A percentile compares a stretch with the other conserved stretches of the same genome.
These are phyloP conservation scores for Synanthedon tipuliformis DNA, from an alignment of 2,888 invertebrate species.

Conservation along the genomic window DNA sequence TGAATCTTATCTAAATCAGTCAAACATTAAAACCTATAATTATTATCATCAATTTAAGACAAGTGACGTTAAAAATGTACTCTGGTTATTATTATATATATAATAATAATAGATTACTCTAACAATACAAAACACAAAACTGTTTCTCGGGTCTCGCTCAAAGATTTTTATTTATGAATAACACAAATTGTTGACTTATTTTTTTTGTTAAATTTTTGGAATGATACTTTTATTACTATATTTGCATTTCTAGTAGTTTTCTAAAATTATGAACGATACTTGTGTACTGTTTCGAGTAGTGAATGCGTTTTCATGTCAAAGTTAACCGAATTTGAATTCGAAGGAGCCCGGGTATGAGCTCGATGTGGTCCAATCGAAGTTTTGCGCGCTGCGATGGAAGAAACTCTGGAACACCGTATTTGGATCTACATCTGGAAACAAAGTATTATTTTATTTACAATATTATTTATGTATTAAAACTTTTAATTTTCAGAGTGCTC, in stretches of 20 bases:
- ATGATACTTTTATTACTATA: neutral
- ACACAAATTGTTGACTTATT: neutral
- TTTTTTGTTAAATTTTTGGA: neutral
- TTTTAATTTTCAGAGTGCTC: too few species aligned
- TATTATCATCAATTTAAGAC: too few species aligned
- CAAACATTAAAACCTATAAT: constrained; percentile 7
- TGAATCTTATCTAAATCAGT: constrained; percentile 54
- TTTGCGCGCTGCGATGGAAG: constrained; percentile 73
- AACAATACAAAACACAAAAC: neutral
- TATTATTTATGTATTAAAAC: too few species aligned
- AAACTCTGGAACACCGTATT: constrained; percentile 88
- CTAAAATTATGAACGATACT: neutral
- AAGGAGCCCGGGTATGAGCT: constrained; percentile 72
- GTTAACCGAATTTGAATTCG: constrained; percentile 78
- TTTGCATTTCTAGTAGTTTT: neutral
- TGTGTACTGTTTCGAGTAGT: neutral
- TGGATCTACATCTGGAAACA: constrained; percentile 81
- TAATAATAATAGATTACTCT: neutral
- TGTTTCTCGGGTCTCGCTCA: neutral
- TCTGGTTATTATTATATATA: neutral
- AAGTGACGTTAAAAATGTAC: too few species aligned
- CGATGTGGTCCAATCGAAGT: constrained; percentile 67
- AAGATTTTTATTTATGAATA: neutral
- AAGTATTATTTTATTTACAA: neutral
- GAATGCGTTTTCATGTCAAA: neutral